Evolutionary conservation across 2,888 invertebrate genomes (phyloP).

Genomic region (Aspidiotus destructor): DNA sequence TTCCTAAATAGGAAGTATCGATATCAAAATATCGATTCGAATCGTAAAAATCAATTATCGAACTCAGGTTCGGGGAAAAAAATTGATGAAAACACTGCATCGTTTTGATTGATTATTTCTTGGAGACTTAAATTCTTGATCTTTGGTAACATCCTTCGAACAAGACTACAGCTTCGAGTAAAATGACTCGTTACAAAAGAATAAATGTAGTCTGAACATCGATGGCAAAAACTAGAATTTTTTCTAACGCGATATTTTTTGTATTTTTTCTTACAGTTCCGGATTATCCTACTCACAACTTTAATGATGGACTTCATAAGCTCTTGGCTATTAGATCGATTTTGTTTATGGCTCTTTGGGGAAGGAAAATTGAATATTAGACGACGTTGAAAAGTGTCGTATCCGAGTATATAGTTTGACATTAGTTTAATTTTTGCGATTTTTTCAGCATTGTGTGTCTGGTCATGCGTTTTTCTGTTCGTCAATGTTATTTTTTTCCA

Average conservation of each 20-base stretch:
- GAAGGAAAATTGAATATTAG: constrained; percentile 52
- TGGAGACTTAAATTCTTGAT: too few relatives aligned
- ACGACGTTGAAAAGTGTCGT: not conserved
- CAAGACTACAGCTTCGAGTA: too few relatives aligned
- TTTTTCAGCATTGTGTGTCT: not conserved
- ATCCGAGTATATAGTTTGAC: not conserved
- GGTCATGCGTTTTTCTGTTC: not conserved
- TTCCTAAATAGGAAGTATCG: too few relatives aligned
- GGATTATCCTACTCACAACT: constrained; percentile 69
- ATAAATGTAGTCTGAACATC: not conserved
- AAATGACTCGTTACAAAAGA: too few relatives aligned
- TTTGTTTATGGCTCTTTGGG: constrained; percentile 75
- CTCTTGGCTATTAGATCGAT: constrained; percentile 74
- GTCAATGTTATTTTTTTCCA: constrained; percentile 3
- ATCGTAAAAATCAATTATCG: too few relatives aligned
- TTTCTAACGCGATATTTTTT: not conserved
- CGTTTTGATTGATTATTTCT: too few relatives aligned
- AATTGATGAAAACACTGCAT: too few relatives aligned
- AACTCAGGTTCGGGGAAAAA: too few relatives aligned
- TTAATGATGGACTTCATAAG: constrained; percentile 75
- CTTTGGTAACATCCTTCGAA: too few relatives aligned
- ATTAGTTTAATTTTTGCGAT: not conserved
- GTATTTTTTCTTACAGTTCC: constrained; percentile 66
- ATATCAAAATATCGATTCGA: too few relatives aligned
- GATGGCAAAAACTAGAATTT: not conserved